Evolutionary conservation across 2,797 vertebrate species (phyloP).

Genomic region (Schizopygopsis malacanthus): DNA sequence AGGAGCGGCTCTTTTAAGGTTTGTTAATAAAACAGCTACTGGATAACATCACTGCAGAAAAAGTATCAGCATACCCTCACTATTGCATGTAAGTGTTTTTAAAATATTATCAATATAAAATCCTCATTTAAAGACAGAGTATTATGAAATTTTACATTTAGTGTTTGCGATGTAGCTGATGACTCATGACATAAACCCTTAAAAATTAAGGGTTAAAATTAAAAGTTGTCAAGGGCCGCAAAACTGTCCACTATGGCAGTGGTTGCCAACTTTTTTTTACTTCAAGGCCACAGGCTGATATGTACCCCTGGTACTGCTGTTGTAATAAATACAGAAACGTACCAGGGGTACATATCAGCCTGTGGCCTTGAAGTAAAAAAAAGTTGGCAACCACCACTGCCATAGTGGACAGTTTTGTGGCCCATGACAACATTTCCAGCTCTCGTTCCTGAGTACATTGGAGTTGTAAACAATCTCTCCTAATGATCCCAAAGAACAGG

Average conservation of each 20-base stretch:
- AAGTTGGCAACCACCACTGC: too few relatives aligned
- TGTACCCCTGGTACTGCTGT: neutral
- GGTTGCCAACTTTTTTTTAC: neutral
- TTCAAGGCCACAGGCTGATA: neutral
- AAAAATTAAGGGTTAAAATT: neutral
- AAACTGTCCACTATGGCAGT: neutral
- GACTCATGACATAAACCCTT: neutral
- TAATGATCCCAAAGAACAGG: neutral
- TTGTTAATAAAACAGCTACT: neutral
- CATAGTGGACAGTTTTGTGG: neutral
- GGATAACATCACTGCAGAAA: neutral
- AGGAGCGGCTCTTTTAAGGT: neutral
- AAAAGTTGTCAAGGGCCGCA: neutral
- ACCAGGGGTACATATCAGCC: neutral
- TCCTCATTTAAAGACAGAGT: neutral
- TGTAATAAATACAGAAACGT: neutral
- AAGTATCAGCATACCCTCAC: too few relatives aligned
- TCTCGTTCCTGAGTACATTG: neutral
- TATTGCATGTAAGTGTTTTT: neutral
- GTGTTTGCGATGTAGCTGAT: neutral
- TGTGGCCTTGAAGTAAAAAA: neutral
- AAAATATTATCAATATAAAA: neutral
- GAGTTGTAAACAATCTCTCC: neutral
- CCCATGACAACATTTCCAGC: neutral
- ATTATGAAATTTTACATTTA: neutral